A percentile compares a stretch with the other conserved stretches of the same genome.
Conservation (phyloP, 1,140 invertebrate genomes). For the Oppia nitens region DNA sequence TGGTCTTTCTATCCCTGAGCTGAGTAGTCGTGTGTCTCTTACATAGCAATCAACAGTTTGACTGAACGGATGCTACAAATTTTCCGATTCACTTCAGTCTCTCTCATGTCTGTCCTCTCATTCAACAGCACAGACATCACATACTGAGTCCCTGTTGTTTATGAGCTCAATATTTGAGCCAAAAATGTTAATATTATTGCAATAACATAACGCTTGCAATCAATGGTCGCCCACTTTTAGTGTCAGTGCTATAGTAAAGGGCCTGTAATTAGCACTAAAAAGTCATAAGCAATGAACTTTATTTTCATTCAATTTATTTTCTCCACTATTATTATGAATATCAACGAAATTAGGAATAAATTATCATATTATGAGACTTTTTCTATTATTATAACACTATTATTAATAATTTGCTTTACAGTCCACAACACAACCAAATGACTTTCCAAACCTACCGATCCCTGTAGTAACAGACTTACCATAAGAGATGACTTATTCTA, state of each 20-base stretch:
- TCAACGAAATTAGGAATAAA: not conserved
- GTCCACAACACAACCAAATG: too few species aligned
- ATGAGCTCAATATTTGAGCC: not conserved
- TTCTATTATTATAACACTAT: too few species aligned
- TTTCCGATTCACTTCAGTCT: not conserved
- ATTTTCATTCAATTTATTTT: not conserved
- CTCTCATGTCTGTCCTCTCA: not conserved
- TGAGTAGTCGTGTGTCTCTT: not conserved
- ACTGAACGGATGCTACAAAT: not conserved
- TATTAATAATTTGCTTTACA: not conserved
- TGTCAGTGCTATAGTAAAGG: not conserved
- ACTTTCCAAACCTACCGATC: too few species aligned
- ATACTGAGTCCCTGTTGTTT: too few species aligned
- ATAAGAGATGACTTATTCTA: too few species aligned
- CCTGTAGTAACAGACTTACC: too few species aligned
- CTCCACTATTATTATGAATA: too few species aligned
- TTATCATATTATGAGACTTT: not conserved
- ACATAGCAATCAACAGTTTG: not conserved
- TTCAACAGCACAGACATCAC: too few species aligned
- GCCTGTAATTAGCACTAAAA: not conserved
- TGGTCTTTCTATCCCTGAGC: not conserved
- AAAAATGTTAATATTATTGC: not conserved
- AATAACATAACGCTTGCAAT: not conserved
- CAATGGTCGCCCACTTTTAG: too few species aligned
- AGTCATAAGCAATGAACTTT: not conserved